Evolutionary conservation across 2,888 invertebrate genomes (phyloP).

Genomic region (Neoascia interrupta): DNA sequence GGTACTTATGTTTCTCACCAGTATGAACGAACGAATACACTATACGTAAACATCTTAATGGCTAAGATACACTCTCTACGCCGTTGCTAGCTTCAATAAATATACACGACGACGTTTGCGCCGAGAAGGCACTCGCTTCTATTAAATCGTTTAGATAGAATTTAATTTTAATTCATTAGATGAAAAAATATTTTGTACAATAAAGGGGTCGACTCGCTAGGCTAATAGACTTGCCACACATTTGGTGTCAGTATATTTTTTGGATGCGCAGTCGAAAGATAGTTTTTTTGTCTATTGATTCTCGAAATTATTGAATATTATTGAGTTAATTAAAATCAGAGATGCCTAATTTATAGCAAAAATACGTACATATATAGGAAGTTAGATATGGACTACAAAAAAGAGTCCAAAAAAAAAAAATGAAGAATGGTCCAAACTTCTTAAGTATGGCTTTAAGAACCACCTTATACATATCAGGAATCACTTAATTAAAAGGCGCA

Average conservation of each 20-base stretch:
- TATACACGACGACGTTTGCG: no score
- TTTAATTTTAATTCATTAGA: constrained; percentile 64
- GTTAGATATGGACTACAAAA: no score
- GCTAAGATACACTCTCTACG: constrained; percentile 38
- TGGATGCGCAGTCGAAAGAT: constrained; percentile 26
- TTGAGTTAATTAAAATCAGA: constrained; percentile 50
- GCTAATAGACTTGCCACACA: constrained; percentile 46
- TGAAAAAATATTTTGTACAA: constrained; percentile 29
- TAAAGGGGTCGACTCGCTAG: constrained; percentile 52
- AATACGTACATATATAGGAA: no score
- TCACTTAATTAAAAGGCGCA: no score
- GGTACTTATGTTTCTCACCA: constrained; percentile 45
- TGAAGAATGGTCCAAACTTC: no score
- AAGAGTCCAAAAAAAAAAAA: no score
- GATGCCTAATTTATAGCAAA: no score
- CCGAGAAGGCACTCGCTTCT: constrained; percentile 16
- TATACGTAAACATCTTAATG: constrained; percentile 51
- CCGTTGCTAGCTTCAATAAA: no score
- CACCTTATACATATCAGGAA: no score
- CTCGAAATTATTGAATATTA: constrained; percentile 29
- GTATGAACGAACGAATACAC: constrained; percentile 10
- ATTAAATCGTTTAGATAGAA: constrained; percentile 38
- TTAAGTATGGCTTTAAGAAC: no score
- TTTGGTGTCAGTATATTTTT: constrained; percentile 54
- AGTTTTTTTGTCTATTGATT: constrained; percentile 14